These are phyloP conservation scores for Dryobota labecula DNA, from an alignment of 2,888 invertebrate species.

Conservation along the genomic window DNA sequence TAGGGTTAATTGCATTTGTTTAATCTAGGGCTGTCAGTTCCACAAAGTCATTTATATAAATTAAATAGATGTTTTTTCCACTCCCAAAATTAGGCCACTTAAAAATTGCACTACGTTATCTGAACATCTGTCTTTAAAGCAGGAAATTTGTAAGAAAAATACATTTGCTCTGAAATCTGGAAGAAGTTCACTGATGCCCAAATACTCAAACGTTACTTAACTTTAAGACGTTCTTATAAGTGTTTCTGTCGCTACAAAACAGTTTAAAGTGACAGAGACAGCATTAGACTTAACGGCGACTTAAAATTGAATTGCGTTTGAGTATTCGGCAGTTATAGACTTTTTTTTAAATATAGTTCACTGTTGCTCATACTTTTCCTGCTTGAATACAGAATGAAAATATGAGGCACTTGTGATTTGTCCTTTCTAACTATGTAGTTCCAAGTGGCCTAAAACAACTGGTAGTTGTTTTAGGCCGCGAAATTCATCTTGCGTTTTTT, in stretches of 20 bases:
- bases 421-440: neutral
- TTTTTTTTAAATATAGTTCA: neutral
- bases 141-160: neutral
- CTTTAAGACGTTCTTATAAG: too few relatives aligned
- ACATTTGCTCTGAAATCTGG: neutral
- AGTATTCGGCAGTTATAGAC: too few relatives aligned
- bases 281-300: too few relatives aligned
- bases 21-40: slow-evolving; percentile 25
- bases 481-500: too few relatives aligned
- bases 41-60: neutral
- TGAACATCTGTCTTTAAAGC: neutral
- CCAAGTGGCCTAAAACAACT: neutral
- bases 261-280: too few relatives aligned
- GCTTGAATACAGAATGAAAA: neutral
- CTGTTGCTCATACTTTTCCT: neutral
- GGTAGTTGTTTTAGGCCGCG: too few relatives aligned
- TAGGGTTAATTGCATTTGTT: slow-evolving; percentile 40
- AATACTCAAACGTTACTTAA: too few relatives aligned
- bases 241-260: too few relatives aligned
- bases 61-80: neutral
- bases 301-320: too few relatives aligned
- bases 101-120: neutral
- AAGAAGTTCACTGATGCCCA: neutral
- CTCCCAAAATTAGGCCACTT: neutral
- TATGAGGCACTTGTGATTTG: neutral